Base-by-base conservation (phyloP, 2,113 vertebrate genomes). In the Microtus montanus region DNA sequence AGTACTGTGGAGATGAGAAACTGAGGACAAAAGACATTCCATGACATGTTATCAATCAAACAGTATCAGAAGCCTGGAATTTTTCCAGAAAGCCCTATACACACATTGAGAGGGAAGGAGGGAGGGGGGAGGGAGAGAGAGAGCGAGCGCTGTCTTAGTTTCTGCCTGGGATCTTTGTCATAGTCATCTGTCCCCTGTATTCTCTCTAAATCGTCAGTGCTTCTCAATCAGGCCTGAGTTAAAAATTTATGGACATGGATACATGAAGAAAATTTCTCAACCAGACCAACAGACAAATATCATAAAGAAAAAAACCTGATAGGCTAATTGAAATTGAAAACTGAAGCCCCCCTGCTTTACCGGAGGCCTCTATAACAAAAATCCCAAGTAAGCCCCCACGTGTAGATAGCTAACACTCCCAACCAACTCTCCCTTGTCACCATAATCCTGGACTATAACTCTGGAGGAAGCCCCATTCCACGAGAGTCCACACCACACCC, bases 241-340 rank as follows among this genome's bases (percentile, higher is more conserved):
- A 44, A 44, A 44, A 54, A 52, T 90, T 90, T 90, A 64, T 84
- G 35, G 6, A 35, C 66, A 64, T 44, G 28, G 70, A 44, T 82
- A 26, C 52, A 75, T 80, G 30, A 30, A 73, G 64, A 90, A 49
- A 93, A 74, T 54, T 71, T 87, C 68, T 93, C 71, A 80, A 30
- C 30, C 11, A 80, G 68, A 58, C 9, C 19, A 70, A 91, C 10
- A 75, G 58, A 26, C 26, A 89, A 35, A 78, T 30, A 47, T 41
- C 47, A 35, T 33, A n/a, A 86, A 58, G 64, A 30, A 66, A 74
- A 79, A 54, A 30, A 15, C 17, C 58, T 13, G 26, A 66, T 11
- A 44, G 49, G 33, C 15, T 9, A 24, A 86, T 44, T 85, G 64
- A 75, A 90, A 28, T 35, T 63, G 3, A 80, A 80, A 66, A 68